Conservation (phyloP, 2,113 vertebrate species). For the Larimichthys crocea region DNA sequence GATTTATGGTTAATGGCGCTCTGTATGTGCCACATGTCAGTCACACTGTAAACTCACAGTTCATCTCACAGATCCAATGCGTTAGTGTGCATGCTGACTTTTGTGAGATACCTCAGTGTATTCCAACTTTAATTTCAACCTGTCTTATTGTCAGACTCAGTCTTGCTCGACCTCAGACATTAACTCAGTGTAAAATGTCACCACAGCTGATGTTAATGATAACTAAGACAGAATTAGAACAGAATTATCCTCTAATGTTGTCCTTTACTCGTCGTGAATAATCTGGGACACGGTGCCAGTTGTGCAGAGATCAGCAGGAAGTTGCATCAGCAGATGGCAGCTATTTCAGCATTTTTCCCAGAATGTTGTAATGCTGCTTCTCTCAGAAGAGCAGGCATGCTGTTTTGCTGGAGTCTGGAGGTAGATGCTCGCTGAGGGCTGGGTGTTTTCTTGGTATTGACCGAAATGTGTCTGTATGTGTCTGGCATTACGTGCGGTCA, state of each 20-base stretch:
- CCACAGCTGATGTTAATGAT: not conserved
- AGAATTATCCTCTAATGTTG: not conserved
- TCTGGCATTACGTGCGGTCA: not conserved
- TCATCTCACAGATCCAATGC: too few species aligned
- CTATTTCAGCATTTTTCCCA: constrained; percentile 41
- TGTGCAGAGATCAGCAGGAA: constrained; percentile 58
- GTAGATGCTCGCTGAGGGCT: not conserved
- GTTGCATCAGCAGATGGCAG: constrained; percentile 48
- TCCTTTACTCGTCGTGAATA: not conserved
- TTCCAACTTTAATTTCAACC: not conserved
- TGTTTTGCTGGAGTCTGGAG: constrained; percentile 5
- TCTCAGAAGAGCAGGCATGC: constrained; percentile 6
- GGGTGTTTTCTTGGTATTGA: not conserved
- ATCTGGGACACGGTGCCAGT: constrained; percentile 28
- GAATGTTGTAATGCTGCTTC: constrained; percentile 40
- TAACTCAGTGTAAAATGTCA: not conserved
- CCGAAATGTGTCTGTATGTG: not conserved
- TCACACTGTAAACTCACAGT: not conserved
- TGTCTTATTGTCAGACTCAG: too few species aligned
- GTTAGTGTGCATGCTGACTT: too few species aligned
- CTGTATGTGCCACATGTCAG: not conserved
- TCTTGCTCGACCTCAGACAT: not conserved
- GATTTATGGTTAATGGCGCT: not conserved
- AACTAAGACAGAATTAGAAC: not conserved
- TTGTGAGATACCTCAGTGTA: not conserved